Conservation (phyloP, 2,888 invertebrate species). For the Oscheius onirici region DNA sequence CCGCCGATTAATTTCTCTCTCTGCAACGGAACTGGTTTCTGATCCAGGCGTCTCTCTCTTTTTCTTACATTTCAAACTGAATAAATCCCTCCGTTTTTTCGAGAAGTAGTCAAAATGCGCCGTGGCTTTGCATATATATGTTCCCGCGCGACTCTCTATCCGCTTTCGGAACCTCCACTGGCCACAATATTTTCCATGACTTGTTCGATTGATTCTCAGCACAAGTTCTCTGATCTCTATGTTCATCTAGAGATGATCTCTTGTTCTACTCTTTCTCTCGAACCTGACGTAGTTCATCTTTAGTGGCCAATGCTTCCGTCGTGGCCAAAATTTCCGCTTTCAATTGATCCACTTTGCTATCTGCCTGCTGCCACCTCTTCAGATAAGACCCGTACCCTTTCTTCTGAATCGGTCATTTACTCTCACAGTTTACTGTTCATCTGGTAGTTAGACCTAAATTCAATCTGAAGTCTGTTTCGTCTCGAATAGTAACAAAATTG, state of each 20-base stretch:
- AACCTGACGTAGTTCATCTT: not conserved
- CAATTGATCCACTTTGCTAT: not conserved
- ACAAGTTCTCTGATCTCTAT: not conserved
- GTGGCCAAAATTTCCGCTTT: not conserved
- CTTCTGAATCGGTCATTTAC: no score
- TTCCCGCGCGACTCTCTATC: conserved; percentile 23
- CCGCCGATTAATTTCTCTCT: no score
- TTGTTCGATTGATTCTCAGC: conserved; percentile 13
- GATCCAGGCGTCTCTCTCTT: no score
- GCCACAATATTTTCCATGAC: conserved; percentile 26
- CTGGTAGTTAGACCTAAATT: no score
- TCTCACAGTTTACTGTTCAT: no score
- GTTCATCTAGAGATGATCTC: not conserved
- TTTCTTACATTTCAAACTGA: no score
- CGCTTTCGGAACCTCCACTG: conserved; percentile 14
- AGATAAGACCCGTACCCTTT: not conserved
- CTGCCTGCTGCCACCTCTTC: not conserved
- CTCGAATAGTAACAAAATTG: no score
- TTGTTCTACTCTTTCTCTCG: not conserved
- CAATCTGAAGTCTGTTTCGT: no score
- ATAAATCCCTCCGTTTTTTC: not conserved
- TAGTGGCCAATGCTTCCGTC: not conserved
- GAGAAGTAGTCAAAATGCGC: not conserved
- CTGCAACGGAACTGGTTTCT: no score
- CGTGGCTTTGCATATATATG: conserved; percentile 31